Evolutionary conservation across 2,113 vertebrate species (phyloP).

Genomic region (Varanus komodoensis): DNA sequence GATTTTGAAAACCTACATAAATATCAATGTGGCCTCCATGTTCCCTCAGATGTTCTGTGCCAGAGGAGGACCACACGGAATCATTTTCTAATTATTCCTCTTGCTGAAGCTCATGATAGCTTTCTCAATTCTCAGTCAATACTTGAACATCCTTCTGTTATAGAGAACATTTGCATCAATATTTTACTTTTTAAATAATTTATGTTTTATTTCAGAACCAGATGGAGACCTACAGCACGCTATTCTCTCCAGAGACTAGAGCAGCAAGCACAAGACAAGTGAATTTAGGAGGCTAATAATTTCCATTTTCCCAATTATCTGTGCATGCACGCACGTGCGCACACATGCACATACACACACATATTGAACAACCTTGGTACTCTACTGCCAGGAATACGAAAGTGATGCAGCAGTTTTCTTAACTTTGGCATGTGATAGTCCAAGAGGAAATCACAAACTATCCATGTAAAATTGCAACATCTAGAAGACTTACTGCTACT

Average conservation of each 20-base stretch:
- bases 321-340: no score
- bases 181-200: slow-evolving; percentile 81
- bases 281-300: background rate
- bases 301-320: slow-evolving; percentile 31
- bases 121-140: slow-evolving; percentile 79
- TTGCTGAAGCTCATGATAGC: slow-evolving; percentile 71
- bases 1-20: background rate
- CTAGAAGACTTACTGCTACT: background rate
- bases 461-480: background rate
- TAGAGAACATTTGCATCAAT: slow-evolving; percentile 78
- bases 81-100: slow-evolving; percentile 64
- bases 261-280: slow-evolving; percentile 54
- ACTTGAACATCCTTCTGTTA: slow-evolving; percentile 75
- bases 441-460: background rate
- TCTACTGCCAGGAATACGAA: background rate
- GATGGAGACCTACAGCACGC: slow-evolving; percentile 64
- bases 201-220: slow-evolving; percentile 75
- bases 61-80: slow-evolving; percentile 44
- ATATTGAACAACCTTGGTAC: background rate
- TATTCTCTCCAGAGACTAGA: slow-evolving; percentile 71
- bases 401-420: background rate
- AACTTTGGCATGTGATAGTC: background rate
- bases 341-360: no score
- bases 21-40: background rate
- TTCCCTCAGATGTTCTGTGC: slow-evolving; percentile 18